Evolutionary conservation across 1,140 invertebrate species (phyloP), one percentile per base, ranked within the genome.

Genomic region (Nasonia giraulti): DNA sequence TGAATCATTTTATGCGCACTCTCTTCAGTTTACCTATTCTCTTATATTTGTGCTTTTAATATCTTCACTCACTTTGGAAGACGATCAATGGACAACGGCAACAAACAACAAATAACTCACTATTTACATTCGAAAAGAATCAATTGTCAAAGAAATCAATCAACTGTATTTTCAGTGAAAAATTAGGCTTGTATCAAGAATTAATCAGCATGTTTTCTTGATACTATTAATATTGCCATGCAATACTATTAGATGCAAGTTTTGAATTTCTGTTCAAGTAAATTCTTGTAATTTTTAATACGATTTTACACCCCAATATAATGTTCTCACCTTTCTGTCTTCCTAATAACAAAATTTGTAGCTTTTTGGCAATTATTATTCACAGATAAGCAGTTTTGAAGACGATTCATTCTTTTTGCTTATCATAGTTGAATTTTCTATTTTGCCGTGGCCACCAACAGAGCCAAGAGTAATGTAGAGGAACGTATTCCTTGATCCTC

Each of bases 381-480:
- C 68, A 68, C 27, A 83, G 40, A 77, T 44, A 77, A 68, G 71
- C 4, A 66, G 44, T 4, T 66, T 74, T 3, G 2, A 81, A 73
- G 33, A 4, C 50, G 6, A 23, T n/a, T 71, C 20, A 31, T 69
- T 31, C 23, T 23, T 68, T 80, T 23, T 66, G 50, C 40, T 69
- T 71, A 40, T 74, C n/a, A 44, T 27, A 37, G 50, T 86, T 78
- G 85, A 85, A 76, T 79, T 80, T 83, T 79, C 68, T 86, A 91
- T 87, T 89, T 91, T 86, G 91, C 89, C 88, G n/a, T n/a, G 33
- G 23, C 17, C 20, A 90, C 87, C 85, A 89, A 89, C 87, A 90
- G 86, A 91, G 89, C 89, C 90, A 91, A 88, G 90, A 89, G 90
- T 88, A 90, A 79, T 87, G 87, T 47, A 89, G 87, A 88, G 89